Evolutionary conservation across 2,113 vertebrate genomes (phyloP).

Genomic region (Tylochromis polylepis): DNA sequence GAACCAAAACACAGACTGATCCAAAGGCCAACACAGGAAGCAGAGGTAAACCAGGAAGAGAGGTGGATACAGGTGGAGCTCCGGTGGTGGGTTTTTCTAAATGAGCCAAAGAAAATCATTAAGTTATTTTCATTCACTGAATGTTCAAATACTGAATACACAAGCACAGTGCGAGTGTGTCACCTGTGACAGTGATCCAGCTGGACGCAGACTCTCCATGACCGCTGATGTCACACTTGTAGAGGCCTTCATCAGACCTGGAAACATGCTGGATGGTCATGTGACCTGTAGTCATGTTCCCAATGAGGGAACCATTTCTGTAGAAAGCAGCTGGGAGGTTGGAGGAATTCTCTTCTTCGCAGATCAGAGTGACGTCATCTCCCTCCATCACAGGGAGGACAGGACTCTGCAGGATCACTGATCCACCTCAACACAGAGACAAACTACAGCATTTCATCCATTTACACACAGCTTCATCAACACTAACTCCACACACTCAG

Average conservation of each 20-base stretch:
- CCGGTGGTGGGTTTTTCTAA: not conserved
- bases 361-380: not conserved
- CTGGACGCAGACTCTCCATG: not conserved
- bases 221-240: not conserved
- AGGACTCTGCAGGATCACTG: not conserved
- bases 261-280: not conserved
- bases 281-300: accelerated
- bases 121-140: accelerated
- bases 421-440: too few relatives aligned
- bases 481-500: too few relatives aligned
- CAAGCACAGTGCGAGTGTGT: not conserved
- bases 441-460: too few relatives aligned
- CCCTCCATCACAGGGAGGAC: not conserved
- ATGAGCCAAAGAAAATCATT: accelerated
- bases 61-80: accelerated
- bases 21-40: not conserved
- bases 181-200: not conserved
- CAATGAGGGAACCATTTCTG: accelerated
- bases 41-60: accelerated
- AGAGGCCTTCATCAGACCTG: not conserved
- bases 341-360: not conserved
- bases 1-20: not conserved
- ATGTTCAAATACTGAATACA: not conserved
- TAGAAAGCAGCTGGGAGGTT: accelerated
- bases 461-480: too few relatives aligned